Evolutionary conservation across 1,140 invertebrate species (phyloP), one percentile per base, ranked within the genome.

Genomic region (Oryzaephilus surinamensis): DNA sequence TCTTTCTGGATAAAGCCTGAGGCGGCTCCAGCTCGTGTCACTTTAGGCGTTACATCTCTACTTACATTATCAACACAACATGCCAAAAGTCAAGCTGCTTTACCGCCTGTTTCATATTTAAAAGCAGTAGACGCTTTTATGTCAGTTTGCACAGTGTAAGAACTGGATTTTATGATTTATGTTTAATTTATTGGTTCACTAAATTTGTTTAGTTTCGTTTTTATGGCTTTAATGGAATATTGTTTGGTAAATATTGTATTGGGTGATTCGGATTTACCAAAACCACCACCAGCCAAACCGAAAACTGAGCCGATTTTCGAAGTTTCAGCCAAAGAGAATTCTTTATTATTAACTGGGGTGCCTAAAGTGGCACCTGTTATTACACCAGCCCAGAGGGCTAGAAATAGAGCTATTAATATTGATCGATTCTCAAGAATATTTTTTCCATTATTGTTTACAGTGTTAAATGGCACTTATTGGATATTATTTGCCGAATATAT

Each of bases 1-100:
- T 91, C 87, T 0, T 93, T 93, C 61, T 93, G 88, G 88, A 92
- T 93, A 45, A 87, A 88, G 58, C 85, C 85, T 0, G 85, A 90
- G 63, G 85, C 84, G 0, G 86, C 84, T 1, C 86, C 86, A 4
- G 85, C 84, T 1, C 68, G 90, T 8, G 89, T 95, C 0, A 93
- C 89, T 0, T 66, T 95, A 0, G 89, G 90, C 3, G 87, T 93
- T 19, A 92, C 88, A 15, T 90, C 86, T 4, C 64, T 94, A 2
- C 74, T 93, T 15, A 93, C 89, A 0, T 69, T 94, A 2, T 91
- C 87, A 3, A 93, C 89, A 1, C 89, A 94, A 49, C 87, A 91
- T 57, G 86, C 87, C 1, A 90, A 91, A 62, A 89, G 84, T 39
- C 87, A 91, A 61, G 83, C 86, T 0, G 79, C 86, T 6, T 61